Percentiles rank a stretch among this genome's conserved stretches.
Evolutionary conservation across 1,140 invertebrate species (phyloP).

Genomic region (Polypedilum pembai): DNA sequence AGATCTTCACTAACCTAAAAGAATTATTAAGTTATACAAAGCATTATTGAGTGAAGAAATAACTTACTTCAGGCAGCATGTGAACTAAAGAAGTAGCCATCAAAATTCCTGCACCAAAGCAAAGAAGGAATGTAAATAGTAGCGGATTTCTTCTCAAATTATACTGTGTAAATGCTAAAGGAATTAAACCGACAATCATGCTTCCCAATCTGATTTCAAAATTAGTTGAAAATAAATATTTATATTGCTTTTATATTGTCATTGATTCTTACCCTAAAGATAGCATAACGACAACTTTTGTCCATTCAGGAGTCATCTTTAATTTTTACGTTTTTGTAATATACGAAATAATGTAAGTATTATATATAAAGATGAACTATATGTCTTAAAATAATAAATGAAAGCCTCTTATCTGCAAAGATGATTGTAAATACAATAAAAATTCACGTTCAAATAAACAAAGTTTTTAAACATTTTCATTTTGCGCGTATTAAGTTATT

Average conservation of each 20-base stretch:
- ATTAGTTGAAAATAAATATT: no score
- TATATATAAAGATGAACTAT: no score
- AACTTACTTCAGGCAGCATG: conserved; percentile 69
- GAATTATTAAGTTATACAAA: neutral
- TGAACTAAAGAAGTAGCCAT: conserved; percentile 73
- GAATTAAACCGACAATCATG: conserved; percentile 50
- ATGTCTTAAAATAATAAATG: no score
- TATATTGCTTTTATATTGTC: no score
- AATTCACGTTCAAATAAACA: no score
- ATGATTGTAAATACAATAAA: no score
- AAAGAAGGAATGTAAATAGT: conserved; percentile 58
- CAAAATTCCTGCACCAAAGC: conserved; percentile 78
- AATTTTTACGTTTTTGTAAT: no score
- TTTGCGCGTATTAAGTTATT: no score
- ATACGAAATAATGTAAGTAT: no score
- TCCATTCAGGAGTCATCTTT: conserved; percentile 46
- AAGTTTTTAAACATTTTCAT: no score
- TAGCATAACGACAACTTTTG: conserved; percentile 63
- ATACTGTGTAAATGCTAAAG: conserved; percentile 51
- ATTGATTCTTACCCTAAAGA: conserved; percentile 59
- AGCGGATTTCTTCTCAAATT: conserved; percentile 50
- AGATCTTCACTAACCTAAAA: conserved; percentile 44
- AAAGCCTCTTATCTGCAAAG: no score
- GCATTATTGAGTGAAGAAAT: neutral
- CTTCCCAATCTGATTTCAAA: no score